These are phyloP conservation scores for Corapipo altera DNA, from an alignment of 2,113 vertebrate species.

Conservation along the genomic window DNA sequence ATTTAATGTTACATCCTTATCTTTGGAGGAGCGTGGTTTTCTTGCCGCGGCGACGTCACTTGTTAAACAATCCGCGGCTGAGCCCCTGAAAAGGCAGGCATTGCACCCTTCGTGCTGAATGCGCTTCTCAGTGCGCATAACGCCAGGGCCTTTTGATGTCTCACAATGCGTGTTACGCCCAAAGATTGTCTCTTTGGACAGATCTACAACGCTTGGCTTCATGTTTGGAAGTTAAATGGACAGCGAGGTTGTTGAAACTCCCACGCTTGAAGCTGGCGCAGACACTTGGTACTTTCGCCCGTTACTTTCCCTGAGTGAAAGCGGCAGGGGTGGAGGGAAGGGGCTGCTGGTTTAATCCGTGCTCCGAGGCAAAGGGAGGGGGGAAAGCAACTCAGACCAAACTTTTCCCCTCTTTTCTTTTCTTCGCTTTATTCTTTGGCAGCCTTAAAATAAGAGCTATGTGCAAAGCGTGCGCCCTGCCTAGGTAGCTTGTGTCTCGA, in stretches of 20 bases:
- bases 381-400: not conserved
- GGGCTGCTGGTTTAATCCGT: not conserved
- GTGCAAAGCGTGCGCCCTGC: constrained; percentile 34
- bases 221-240: constrained; percentile 77
- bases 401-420: constrained; percentile 21
- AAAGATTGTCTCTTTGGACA: constrained; percentile 82
- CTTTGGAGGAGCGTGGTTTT: constrained; percentile 51
- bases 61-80: constrained; percentile 64
- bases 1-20: constrained; percentile 65
- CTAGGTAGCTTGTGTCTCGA: constrained; percentile 62
- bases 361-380: not conserved
- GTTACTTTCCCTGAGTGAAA: constrained; percentile 3
- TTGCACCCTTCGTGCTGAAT: constrained; percentile 73
- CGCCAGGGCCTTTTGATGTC: constrained; percentile 77
- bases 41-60: constrained; percentile 45
- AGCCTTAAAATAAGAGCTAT: constrained; percentile 36
- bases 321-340: not conserved
- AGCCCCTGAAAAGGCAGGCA: constrained; percentile 62
- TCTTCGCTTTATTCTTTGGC: constrained; percentile 27
- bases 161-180: constrained; percentile 76
- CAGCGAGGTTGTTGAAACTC: constrained; percentile 75
- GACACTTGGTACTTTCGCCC: constrained; percentile 12
- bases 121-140: constrained; percentile 63
- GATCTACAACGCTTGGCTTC: constrained; percentile 80
- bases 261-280: constrained; percentile 66